These are phyloP conservation scores for Carettochelys insculpta DNA, from an alignment of 2,113 vertebrate genomes.

Conservation along the genomic window DNA sequence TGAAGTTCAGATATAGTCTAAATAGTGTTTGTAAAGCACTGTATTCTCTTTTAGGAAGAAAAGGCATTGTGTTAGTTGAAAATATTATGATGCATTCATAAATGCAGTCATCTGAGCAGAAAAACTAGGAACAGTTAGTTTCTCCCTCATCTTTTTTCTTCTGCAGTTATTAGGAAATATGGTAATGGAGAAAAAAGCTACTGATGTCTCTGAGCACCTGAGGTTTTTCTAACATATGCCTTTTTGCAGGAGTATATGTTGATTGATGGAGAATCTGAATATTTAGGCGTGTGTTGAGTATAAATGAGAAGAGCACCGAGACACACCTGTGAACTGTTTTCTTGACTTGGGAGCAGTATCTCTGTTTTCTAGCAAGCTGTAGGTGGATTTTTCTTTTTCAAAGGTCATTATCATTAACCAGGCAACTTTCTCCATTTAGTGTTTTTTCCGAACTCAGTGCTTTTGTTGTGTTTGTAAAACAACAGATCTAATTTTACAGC, in stretches of 20 bases:
- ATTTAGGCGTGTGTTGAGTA: not conserved
- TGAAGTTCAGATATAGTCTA: not conserved
- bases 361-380: not conserved
- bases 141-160: not conserved
- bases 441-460: not conserved
- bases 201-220: not conserved
- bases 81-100: not conserved
- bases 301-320: not conserved
- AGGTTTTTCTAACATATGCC: not conserved
- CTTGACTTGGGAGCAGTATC: not conserved
- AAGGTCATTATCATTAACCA: slow-evolving; percentile 34
- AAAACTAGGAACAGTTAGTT: not conserved
- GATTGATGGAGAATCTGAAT: not conserved
- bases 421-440: not conserved
- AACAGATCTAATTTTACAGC: slow-evolving; percentile 25
- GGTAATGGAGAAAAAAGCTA: not conserved
- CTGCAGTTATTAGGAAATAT: not conserved
- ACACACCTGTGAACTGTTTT: not conserved
- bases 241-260: not conserved
- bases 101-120: not conserved
- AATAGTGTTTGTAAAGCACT: not conserved
- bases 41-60: not conserved
- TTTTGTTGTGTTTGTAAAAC: slow-evolving; percentile 23
- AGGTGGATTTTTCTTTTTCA: not conserved
- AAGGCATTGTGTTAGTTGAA: not conserved